Evolutionary conservation across 2,113 vertebrate genomes (phyloP).

Genomic region (Pedetes capensis): DNA sequence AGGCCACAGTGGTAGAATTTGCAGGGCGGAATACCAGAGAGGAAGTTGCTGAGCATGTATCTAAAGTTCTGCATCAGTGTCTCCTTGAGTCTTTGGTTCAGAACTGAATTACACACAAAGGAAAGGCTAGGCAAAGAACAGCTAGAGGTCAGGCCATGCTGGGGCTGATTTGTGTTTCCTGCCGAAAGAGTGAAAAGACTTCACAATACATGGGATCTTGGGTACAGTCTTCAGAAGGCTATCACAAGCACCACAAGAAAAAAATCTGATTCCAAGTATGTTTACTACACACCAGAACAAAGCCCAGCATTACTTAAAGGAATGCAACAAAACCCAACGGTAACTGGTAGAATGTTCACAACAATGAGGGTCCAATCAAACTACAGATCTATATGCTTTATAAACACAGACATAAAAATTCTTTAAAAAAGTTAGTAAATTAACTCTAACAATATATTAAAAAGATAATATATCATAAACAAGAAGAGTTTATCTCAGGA

Average conservation of each 20-base stretch:
- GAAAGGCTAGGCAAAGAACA: not conserved
- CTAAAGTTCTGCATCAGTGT: not conserved
- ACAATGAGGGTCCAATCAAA: not conserved
- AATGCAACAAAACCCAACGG: not conserved
- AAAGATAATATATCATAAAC: not conserved
- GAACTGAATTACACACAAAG: not conserved
- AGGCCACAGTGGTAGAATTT: constrained; percentile 27
- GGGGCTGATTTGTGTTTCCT: not conserved
- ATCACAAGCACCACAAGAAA: not conserved
- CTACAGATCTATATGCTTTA: not conserved
- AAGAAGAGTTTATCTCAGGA: not conserved
- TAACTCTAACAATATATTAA: not conserved
- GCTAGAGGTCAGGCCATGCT: not conserved
- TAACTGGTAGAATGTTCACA: not conserved
- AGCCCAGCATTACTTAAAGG: not conserved
- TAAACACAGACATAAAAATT: not conserved
- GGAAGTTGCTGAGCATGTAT: not conserved
- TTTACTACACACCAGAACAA: not conserved
- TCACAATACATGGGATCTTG: not conserved
- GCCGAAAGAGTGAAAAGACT: not conserved
- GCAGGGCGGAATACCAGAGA: not conserved
- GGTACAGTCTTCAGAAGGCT: not conserved
- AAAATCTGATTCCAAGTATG: not conserved
- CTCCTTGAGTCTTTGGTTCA: not conserved
- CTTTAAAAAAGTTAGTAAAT: not conserved